These are phyloP conservation scores for Platycercus adscitus DNA, from an alignment of 2,113 vertebrate genomes.

Conservation along the genomic window DNA sequence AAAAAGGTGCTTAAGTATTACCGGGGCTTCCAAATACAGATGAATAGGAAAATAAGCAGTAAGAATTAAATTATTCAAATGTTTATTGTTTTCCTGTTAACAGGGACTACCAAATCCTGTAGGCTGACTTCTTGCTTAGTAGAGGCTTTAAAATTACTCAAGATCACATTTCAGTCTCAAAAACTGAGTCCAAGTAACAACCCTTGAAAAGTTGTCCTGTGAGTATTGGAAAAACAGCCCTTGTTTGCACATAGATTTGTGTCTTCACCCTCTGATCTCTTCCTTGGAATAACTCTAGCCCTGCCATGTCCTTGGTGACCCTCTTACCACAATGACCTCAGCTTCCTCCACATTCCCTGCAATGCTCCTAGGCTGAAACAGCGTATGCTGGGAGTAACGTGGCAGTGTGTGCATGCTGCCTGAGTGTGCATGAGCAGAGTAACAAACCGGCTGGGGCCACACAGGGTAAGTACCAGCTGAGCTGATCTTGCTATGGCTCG, in stretches of 20 bases:
- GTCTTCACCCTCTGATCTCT: not conserved
- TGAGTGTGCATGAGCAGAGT: not conserved
- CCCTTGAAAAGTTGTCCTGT: not conserved
- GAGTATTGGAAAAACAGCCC: not conserved
- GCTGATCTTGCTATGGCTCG: not conserved
- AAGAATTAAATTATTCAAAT: not conserved
- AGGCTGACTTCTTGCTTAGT: not conserved
- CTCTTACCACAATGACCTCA: not conserved
- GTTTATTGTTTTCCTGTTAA: not conserved
- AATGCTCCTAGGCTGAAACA: too few relatives aligned
- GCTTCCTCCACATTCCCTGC: not conserved
- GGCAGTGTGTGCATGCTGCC: fast-evolving
- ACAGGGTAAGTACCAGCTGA: not conserved
- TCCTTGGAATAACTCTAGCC: not conserved
- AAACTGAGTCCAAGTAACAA: not conserved
- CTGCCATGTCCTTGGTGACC: not conserved
- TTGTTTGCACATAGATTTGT: not conserved
- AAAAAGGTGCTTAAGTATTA: not conserved
- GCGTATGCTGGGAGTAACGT: fast-evolving
- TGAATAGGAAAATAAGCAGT: not conserved
- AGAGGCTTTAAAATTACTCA: not conserved
- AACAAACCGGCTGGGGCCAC: not conserved
- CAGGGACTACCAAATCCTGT: not conserved
- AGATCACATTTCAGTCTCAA: not conserved
- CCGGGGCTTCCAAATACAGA: not conserved